Evolutionary conservation across 2,797 vertebrate genomes (phyloP).

Genomic region (Rachycentron canadum): DNA sequence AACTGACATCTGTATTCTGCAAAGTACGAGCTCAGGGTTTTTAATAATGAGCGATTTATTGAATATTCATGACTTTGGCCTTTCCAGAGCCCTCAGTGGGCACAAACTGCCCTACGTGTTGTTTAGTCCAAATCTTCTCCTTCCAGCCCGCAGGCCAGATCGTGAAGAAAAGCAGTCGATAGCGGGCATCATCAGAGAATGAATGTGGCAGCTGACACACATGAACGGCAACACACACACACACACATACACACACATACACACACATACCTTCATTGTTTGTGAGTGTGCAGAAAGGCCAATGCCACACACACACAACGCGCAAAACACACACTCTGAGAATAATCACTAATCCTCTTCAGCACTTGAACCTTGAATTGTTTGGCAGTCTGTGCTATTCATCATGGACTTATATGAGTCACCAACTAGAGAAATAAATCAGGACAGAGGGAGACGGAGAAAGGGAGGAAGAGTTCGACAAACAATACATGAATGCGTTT

Average conservation of each 20-base stretch:
- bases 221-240: slow-evolving; percentile 15
- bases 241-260: background rate
- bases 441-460: slow-evolving; percentile 33
- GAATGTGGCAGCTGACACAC: slow-evolving; percentile 62
- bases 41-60: slow-evolving; percentile 71
- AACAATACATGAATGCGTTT: slow-evolving; percentile 35
- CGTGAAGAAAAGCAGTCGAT: slow-evolving; percentile 62
- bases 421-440: slow-evolving; percentile 68
- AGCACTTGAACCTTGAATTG: slow-evolving; percentile 72
- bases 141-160: slow-evolving; percentile 44
- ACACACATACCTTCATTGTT: slow-evolving; percentile 23
- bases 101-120: slow-evolving; percentile 58
- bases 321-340: slow-evolving; percentile 35
- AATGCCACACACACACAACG: slow-evolving; percentile 9
- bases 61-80: slow-evolving; percentile 81
- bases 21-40: slow-evolving; percentile 58
- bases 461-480: slow-evolving; percentile 30
- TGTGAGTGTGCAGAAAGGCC: slow-evolving; percentile 13
- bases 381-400: slow-evolving; percentile 71
- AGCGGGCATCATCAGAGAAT: slow-evolving; percentile 61
- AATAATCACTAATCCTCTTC: slow-evolving; percentile 71
- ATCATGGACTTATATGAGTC: slow-evolving; percentile 72
- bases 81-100: slow-evolving; percentile 71
- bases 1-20: slow-evolving; percentile 69
- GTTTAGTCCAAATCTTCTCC: slow-evolving; percentile 66